Conservation (phyloP, 2,113 vertebrate species). For the Myocastor coypus region DNA sequence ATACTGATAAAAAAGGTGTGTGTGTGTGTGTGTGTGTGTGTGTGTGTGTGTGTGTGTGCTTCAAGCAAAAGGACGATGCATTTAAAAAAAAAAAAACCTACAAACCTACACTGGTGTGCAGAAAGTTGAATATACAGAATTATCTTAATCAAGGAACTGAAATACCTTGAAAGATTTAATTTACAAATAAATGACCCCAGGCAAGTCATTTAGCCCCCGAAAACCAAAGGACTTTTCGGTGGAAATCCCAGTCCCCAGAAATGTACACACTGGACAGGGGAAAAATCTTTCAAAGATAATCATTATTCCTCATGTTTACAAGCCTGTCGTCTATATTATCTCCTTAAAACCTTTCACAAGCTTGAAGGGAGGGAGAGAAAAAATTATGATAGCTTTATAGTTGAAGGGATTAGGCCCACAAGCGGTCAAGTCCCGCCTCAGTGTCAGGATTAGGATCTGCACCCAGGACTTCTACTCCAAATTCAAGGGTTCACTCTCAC, state of each 20-base stretch:
- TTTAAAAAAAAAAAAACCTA: too few species aligned
- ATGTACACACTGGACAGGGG: background rate
- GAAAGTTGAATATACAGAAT: background rate
- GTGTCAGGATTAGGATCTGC: background rate
- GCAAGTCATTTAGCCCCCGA: background rate
- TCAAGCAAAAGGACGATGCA: background rate
- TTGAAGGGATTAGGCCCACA: background rate
- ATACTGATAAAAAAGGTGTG: background rate
- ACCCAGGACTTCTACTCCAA: background rate
- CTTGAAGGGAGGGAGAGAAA: background rate
- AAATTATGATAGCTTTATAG: background rate
- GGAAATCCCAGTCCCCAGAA: background rate
- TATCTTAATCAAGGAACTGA: background rate
- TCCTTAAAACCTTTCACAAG: background rate
- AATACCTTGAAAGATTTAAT: background rate
- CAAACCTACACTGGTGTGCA: background rate
- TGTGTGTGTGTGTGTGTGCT: background rate
- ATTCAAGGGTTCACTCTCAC: background rate
- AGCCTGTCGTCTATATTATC: background rate
- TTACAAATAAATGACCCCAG: background rate
- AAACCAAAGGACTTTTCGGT: background rate
- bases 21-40: too few species aligned
- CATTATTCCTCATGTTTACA: background rate
- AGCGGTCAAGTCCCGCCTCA: background rate
- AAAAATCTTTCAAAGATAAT: background rate